Evolutionary conservation across 1,140 invertebrate genomes (phyloP).

Genomic region (Musca domestica): DNA sequence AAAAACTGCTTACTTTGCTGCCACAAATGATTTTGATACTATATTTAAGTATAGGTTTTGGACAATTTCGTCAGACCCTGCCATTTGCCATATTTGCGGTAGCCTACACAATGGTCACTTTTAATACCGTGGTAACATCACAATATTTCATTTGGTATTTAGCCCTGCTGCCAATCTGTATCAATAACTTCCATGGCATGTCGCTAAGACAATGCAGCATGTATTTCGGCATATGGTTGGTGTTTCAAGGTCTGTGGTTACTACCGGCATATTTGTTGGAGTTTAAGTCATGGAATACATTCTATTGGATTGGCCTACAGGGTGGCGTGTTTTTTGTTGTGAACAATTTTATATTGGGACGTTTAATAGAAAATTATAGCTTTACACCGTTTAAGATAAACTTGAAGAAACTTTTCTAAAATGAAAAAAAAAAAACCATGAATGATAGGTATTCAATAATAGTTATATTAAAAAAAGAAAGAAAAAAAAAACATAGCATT

Average conservation of each 20-base stretch:
- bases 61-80: conserved; percentile 65
- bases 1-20: conserved; percentile 69
- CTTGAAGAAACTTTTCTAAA: conserved; percentile 35
- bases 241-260: conserved; percentile 84
- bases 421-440: neutral
- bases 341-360: conserved; percentile 71
- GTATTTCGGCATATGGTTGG: conserved; percentile 68
- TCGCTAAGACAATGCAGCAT: conserved; percentile 55
- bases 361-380: conserved; percentile 64
- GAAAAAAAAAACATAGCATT: no score
- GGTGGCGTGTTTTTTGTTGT: conserved; percentile 73
- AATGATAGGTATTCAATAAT: neutral
- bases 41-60: conserved; percentile 70
- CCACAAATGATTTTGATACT: conserved; percentile 74
- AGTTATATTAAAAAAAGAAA: no score
- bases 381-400: conserved; percentile 40
- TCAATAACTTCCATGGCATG: conserved; percentile 63
- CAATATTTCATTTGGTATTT: conserved; percentile 99
- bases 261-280: conserved; percentile 87
- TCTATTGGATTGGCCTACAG: conserved; percentile 75
- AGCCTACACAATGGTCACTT: conserved; percentile 87
- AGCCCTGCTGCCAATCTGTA: conserved; percentile 77
- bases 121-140: conserved; percentile 95
- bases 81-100: conserved; percentile 82
- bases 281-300: conserved; percentile 82